These are phyloP conservation scores for Larimichthys crocea DNA, from an alignment of 2,113 vertebrate genomes.

Conservation along the genomic window DNA sequence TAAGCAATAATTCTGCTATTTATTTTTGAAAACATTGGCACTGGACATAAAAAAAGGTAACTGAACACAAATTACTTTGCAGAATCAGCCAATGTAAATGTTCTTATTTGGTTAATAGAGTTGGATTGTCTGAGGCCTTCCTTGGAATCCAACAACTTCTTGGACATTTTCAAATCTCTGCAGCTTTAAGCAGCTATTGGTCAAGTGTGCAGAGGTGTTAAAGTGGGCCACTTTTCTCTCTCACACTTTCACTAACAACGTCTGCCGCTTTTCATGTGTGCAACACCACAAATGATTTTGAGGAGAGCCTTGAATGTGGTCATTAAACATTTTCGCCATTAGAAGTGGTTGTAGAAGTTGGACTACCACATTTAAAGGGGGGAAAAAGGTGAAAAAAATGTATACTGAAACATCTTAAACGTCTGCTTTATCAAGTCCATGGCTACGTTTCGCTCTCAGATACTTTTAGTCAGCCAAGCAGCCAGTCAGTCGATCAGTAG, in stretches of 20 bases:
- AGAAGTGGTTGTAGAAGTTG: background rate
- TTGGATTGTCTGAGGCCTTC: too few species aligned
- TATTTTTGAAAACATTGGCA: background rate
- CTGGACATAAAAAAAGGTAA: background rate
- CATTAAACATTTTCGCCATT: background rate
- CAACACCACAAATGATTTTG: background rate
- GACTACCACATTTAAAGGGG: too few species aligned
- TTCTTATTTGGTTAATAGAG: background rate
- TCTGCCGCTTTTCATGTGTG: background rate
- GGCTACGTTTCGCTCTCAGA: background rate
- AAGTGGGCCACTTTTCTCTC: background rate
- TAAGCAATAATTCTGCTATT: background rate
- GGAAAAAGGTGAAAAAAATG: background rate
- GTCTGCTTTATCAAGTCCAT: background rate
- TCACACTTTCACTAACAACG: background rate
- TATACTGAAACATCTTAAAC: background rate
- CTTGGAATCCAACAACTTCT: background rate
- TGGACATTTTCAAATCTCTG: background rate
- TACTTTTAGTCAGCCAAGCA: constrained; percentile 8
- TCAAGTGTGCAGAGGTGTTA: background rate
- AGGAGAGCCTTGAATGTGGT: background rate
- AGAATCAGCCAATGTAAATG: background rate
- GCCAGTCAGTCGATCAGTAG: constrained; percentile 7
- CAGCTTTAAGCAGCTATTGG: background rate
- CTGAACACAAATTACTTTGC: background rate